Base-by-base conservation (phyloP, 2,797 vertebrate genomes). In the Sternarchorhynchus goeldii region DNA sequence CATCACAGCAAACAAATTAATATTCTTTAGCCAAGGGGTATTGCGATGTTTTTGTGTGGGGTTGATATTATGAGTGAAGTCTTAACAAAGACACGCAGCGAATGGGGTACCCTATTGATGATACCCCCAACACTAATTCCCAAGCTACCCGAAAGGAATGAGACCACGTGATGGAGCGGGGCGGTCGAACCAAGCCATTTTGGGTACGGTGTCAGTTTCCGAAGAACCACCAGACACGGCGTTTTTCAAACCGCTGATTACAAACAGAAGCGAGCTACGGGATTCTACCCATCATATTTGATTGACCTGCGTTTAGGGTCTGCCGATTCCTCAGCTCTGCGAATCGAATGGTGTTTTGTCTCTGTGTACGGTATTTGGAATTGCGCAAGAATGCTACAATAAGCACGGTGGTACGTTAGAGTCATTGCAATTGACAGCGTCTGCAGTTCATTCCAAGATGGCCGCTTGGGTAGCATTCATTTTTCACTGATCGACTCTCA, bases 401-500 rank as follows among this genome's bases (percentile, higher is more conserved):
- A 94, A 92, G 89, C 91, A 90, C 90, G 87, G 87, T 78, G 90
- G 91, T 92, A 90, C 93, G 93, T 93, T 92, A 80, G 80, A 83
- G 76, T 83, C 92, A 93, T 92, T 91, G 93, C 94, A 90, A 95
- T 95, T 98, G 97, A 98, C 96, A 96, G 96, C 91, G 96, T 97
- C 96, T 97, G 96, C 97, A 97, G 96, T 95, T 96, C 94, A 94
- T 94, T 97, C 95, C 97, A 99, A 98, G 96, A 98, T 99, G 97
- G 97, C 97, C 96, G 96, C 97, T 96, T 95, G 91, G 94, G 95
- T 96, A 93, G 93, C 94, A 94, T 96, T 96, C 96, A 94, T 95
- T 95, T 95, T 95, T 94, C 97, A 94, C 96, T 97, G 97, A 98
- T 95, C 95, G 94, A 93, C 94, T 95, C 92, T 93, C 94, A 98